Evolutionary conservation across 2,797 vertebrate species (phyloP).

Genomic region (Kryptopterus vitreolus): DNA sequence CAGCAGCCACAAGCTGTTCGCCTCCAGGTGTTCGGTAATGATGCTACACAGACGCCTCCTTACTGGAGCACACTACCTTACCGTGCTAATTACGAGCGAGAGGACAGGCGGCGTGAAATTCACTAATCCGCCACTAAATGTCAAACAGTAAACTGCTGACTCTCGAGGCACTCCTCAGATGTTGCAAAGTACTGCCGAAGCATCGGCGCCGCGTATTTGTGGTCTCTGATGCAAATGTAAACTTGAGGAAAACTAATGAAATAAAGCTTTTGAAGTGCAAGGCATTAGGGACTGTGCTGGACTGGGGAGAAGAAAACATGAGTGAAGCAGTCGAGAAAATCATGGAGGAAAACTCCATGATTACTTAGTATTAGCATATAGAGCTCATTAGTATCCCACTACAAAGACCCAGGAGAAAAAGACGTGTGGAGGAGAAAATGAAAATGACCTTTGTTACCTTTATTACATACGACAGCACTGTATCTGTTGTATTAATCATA

Average conservation of each 20-base stretch:
- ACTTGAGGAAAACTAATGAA: constrained; percentile 38
- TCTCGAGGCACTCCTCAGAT: constrained; percentile 51
- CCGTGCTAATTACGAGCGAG: constrained; percentile 72
- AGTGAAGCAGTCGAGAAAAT: constrained; percentile 52
- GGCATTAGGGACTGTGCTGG: constrained; percentile 61
- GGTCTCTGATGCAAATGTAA: constrained; percentile 56
- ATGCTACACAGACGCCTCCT: constrained; percentile 70
- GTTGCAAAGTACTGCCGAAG: constrained; percentile 33
- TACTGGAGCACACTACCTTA: constrained; percentile 66
- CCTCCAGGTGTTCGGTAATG: constrained; percentile 83
- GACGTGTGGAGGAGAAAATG: constrained; percentile 38
- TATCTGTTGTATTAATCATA: not conserved
- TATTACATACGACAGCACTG: not conserved
- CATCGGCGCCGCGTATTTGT: constrained; percentile 36
- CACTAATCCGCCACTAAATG: constrained; percentile 55
- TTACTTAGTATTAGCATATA: constrained; percentile 72
- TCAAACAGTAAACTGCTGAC: constrained; percentile 59
- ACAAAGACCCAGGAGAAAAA: constrained; percentile 61
- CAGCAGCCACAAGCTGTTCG: constrained; percentile 81
- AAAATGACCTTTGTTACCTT: not conserved
- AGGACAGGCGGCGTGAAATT: constrained; percentile 52
- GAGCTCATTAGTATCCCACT: constrained; percentile 70
- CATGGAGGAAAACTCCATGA: constrained; percentile 64
- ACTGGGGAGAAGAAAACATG: constrained; percentile 52
- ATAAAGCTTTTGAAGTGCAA: constrained; percentile 63